phyloP scores from a whole-genome alignment of 2,797 vertebrate species.

The Trachops cirrhosus region DNA sequence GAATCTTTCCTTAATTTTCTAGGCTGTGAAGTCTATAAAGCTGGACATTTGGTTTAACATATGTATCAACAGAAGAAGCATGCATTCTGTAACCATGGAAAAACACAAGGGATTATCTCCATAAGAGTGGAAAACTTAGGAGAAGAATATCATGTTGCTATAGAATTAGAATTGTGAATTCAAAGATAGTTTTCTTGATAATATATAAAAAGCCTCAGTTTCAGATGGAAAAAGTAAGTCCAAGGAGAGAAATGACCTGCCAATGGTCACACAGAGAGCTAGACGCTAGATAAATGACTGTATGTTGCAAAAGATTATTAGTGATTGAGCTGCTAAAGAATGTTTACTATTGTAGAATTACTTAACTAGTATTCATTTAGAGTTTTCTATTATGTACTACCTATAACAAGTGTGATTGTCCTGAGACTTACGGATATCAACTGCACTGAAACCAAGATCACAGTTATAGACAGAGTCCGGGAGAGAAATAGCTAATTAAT shows the following conservation, averaged over 20 bases:
- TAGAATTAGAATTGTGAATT: slow-evolving; percentile 2
- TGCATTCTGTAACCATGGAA: slow-evolving; percentile 34
- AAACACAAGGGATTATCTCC: slow-evolving; percentile 28
- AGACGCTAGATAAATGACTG: not conserved
- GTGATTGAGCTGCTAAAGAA: not conserved
- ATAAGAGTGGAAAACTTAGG: slow-evolving; percentile 6
- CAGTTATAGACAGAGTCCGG: not conserved
- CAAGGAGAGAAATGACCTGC: not conserved
- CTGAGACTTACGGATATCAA: not conserved
- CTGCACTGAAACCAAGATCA: not conserved
- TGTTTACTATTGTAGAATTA: not conserved
- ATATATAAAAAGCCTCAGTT: not conserved
- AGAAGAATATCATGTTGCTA: slow-evolving; percentile 31
- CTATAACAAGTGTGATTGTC: not conserved
- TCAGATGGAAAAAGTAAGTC: not conserved
- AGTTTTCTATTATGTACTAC: not conserved
- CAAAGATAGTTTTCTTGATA: not conserved
- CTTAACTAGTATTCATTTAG: not conserved
- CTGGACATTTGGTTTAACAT: slow-evolving; percentile 57
- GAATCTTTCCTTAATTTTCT: slow-evolving; percentile 55
- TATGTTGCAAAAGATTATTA: not conserved
- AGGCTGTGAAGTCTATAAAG: slow-evolving; percentile 37
- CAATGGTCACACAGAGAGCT: not conserved
- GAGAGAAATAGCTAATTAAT: not conserved
- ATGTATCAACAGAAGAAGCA: slow-evolving; percentile 49